These are phyloP conservation scores for Copidosoma floridanum DNA, from an alignment of 1,140 invertebrate genomes.

Conservation along the genomic window DNA sequence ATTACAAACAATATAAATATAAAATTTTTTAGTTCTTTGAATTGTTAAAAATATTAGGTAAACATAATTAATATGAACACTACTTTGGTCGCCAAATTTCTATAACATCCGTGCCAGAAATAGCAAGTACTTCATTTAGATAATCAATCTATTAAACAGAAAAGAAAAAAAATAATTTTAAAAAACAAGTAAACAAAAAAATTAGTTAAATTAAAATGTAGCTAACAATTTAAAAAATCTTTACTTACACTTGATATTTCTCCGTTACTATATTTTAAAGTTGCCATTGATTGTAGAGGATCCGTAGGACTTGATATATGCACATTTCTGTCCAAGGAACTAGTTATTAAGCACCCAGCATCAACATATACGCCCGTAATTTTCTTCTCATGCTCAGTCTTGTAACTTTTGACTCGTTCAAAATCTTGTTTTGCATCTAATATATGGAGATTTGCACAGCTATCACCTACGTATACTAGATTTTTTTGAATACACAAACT, in stretches of 20 bases:
- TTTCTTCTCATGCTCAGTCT: slow-evolving; percentile 41
- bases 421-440: slow-evolving; percentile 45
- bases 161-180: slow-evolving; percentile 4
- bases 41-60: slow-evolving; percentile 19
- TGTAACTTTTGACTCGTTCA: slow-evolving; percentile 38
- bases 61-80: slow-evolving; percentile 17
- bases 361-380: slow-evolving; percentile 44
- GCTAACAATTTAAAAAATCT: too few relatives aligned
- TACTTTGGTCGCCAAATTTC: slow-evolving; percentile 44
- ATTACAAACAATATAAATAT: slow-evolving; percentile 24
- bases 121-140: slow-evolving; percentile 43
- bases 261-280: slow-evolving; percentile 38
- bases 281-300: slow-evolving; percentile 39
- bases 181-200: slow-evolving; percentile 2
- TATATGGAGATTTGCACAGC: slow-evolving; percentile 40
- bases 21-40: slow-evolving; percentile 10
- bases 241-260: slow-evolving; percentile 47
- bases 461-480: slow-evolving; percentile 45
- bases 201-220: too few relatives aligned
- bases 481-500: slow-evolving; percentile 42
- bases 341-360: slow-evolving; percentile 45
- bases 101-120: slow-evolving; percentile 42
- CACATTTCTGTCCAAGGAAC: slow-evolving; percentile 46
- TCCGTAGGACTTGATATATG: slow-evolving; percentile 47
- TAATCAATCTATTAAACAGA: slow-evolving; percentile 43